Evolutionary conservation across 2,113 vertebrate genomes (phyloP).

Genomic region (Carettochelys insculpta): DNA sequence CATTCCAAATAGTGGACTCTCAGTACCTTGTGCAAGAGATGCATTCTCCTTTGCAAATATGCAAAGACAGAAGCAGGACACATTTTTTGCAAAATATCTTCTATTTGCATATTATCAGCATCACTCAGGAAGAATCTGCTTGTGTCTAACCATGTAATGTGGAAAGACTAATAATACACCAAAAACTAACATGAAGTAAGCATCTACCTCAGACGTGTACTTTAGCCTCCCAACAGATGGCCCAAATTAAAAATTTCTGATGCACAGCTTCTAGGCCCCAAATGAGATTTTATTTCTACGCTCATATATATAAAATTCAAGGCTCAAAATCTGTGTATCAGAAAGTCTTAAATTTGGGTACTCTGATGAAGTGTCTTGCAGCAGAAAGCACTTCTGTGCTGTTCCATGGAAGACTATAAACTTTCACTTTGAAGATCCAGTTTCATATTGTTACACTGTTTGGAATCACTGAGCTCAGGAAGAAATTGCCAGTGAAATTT

Average conservation of each 20-base stretch:
- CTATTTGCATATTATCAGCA: background rate
- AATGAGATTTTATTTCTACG: too few species aligned
- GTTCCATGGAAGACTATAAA: background rate
- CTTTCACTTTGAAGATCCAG: slow-evolving; percentile 11
- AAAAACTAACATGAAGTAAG: background rate
- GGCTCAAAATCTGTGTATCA: background rate
- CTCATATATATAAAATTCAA: too few species aligned
- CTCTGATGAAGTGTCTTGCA: background rate
- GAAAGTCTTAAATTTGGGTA: background rate
- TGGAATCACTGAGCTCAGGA: too few species aligned
- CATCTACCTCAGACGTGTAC: background rate
- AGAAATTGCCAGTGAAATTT: too few species aligned
- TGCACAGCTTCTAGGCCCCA: too few species aligned
- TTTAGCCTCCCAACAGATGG: background rate
- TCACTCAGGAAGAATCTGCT: background rate
- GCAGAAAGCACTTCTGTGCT: background rate
- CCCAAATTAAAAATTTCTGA: too few species aligned
- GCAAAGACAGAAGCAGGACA: background rate
- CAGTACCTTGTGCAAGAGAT: background rate
- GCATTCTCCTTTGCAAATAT: background rate
- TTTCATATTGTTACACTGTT: too few species aligned
- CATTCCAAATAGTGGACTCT: background rate
- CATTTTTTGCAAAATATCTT: background rate
- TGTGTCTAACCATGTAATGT: background rate
- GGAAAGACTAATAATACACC: background rate